These are phyloP conservation scores for Potorous gilbertii DNA, from an alignment of 2,797 vertebrate genomes.

Conservation along the genomic window DNA sequence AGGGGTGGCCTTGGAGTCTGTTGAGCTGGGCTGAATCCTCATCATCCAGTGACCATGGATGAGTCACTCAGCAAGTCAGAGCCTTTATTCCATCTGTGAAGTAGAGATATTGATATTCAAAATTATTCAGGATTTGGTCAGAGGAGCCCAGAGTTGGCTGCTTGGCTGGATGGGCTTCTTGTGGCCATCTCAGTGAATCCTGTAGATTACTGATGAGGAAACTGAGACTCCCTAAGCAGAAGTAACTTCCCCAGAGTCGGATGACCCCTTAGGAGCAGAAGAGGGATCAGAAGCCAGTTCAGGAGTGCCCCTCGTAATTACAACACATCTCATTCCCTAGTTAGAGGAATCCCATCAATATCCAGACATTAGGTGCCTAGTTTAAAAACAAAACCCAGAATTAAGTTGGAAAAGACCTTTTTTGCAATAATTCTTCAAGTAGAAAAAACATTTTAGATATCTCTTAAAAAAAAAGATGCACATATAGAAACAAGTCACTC, in stretches of 20 bases:
- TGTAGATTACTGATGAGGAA: neutral
- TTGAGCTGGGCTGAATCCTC: neutral
- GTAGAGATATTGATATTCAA: neutral
- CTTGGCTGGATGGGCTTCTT: neutral
- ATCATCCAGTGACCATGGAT: neutral
- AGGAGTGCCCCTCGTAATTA: neutral
- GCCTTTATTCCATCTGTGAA: neutral
- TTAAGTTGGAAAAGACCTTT: neutral
- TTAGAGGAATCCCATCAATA: neutral
- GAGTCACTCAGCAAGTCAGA: neutral
- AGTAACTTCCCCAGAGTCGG: neutral
- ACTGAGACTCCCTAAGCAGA: neutral
- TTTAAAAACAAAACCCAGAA: neutral
- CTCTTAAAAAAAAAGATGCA: slow-evolving; percentile 11
- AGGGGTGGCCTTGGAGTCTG: neutral
- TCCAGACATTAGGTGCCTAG: neutral
- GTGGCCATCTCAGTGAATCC: neutral
- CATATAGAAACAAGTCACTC: slow-evolving; percentile 42
- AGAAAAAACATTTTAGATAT: slow-evolving; percentile 29
- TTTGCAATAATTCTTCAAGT: slow-evolving; percentile 53
- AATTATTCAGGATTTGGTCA: neutral
- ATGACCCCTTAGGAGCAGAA: neutral
- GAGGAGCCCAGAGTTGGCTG: no score
- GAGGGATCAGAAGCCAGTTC: neutral
- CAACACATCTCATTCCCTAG: neutral